A percentile compares a stretch with the other conserved stretches of the same genome.
phyloP scores from a whole-genome alignment of 2,797 vertebrate species.

The Dromococcyx pavoninus region DNA sequence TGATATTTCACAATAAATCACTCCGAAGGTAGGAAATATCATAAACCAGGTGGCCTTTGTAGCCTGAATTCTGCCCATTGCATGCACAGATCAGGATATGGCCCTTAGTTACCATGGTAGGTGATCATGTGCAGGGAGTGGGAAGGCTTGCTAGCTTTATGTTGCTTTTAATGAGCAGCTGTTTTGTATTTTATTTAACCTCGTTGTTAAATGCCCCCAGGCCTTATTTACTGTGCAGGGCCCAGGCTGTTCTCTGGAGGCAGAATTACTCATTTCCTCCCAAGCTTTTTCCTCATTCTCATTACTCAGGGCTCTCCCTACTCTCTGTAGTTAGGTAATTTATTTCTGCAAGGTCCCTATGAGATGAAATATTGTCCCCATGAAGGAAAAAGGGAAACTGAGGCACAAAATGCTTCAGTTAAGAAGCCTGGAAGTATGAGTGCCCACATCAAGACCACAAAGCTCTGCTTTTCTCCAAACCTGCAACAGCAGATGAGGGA shows the following conservation, averaged over 20 bases:
- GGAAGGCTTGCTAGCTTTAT: background rate
- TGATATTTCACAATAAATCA: background rate
- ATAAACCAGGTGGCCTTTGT: background rate
- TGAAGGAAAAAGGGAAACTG: background rate
- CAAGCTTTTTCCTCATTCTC: background rate
- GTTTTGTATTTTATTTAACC: conserved; percentile 44
- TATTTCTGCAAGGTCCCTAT: background rate
- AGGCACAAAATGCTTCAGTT: background rate
- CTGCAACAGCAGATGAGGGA: background rate
- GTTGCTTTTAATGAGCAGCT: conserved; percentile 24
- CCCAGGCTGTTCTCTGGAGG: background rate
- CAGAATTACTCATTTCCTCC: conserved; percentile 42
- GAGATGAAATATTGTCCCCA: background rate
- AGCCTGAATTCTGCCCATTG: background rate
- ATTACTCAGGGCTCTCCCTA: background rate
- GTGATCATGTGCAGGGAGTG: background rate
- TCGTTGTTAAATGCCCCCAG: background rate
- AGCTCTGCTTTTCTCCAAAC: background rate
- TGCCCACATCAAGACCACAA: background rate
- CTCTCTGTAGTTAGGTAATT: background rate
- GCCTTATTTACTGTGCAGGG: background rate
- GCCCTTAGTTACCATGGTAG: background rate
- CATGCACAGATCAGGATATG: accelerated
- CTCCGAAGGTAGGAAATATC: background rate
- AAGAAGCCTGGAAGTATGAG: accelerated